phyloP scores from a whole-genome alignment of 1,140 invertebrate genomes.

The Parapsyche elsis region DNA sequence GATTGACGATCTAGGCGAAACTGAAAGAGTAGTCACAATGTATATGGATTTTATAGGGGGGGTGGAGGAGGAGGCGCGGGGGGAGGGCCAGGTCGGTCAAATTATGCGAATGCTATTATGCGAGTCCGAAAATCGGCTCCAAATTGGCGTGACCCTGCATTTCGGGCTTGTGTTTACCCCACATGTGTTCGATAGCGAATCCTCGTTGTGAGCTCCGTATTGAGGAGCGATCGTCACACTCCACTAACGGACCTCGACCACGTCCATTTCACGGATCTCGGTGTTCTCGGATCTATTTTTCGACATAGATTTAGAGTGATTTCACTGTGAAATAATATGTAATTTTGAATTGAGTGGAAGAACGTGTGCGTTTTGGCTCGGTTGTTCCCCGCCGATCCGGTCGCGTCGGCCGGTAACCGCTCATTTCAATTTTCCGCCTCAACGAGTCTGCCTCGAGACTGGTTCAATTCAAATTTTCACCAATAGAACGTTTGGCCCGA shows the following conservation, averaged over 20 bases:
- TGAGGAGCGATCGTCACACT: conserved; percentile 49
- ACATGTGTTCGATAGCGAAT: conserved; percentile 33
- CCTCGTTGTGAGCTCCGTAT: conserved; percentile 34
- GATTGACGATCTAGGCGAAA: conserved; percentile 35
- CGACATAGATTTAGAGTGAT: conserved; percentile 25
- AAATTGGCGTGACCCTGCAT: conserved; percentile 43
- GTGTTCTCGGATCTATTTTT: conserved; percentile 47
- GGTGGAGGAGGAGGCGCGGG: neutral
- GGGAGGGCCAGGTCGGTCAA: neutral
- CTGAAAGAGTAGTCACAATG: conserved; percentile 41
- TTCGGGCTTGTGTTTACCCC: conserved; percentile 13
- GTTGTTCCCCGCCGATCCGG: no score
- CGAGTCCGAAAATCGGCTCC: neutral
- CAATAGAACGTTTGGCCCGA: no score
- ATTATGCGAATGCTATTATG: neutral
- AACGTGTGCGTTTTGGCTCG: neutral
- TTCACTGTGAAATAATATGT: conserved; percentile 32
- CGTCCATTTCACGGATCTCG: conserved; percentile 52
- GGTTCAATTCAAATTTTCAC: neutral
- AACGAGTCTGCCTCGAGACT: neutral
- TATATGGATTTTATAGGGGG: conserved; percentile 42
- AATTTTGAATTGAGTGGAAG: neutral
- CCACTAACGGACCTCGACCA: conserved; percentile 37
- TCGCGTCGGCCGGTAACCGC: neutral
- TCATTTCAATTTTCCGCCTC: conserved; percentile 21